Evolutionary conservation across 2,888 invertebrate species (phyloP), one percentile per base, ranked within the genome.

Genomic region (Amphimallon solstitiale): DNA sequence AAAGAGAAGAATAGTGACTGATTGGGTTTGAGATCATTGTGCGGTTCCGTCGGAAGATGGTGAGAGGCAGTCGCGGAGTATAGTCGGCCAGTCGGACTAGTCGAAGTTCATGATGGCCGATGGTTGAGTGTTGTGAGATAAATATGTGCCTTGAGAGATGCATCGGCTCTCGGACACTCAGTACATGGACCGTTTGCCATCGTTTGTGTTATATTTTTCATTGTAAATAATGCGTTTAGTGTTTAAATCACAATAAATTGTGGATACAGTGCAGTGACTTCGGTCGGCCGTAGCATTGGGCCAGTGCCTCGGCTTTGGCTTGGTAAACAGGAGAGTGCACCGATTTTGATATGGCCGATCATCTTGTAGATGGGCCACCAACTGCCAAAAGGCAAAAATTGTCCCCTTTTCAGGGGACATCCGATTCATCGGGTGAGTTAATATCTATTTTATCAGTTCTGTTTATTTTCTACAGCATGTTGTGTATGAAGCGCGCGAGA

Each of bases 281-380:
- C 78, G 79, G 77, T 80, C 79, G 77, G 79, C 80, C 78, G 79
- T 78, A 78, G 79, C 79, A 79, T 79, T 78, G 78, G 79, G 78
- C 80, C 80, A 78, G 79, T 79, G 79, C 85, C 86, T 86, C 86
- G 87, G 87, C 85, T 86, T 86, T 86, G 86, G 86, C 86, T 87
- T 87, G 86, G 87, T 87, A 88, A 88, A 88, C 87, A 88, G 86
- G 85, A 78, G 79, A 80, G 77, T 77, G 77, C 73, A 73, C 73
- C 71, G 70, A 72, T 75, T 76, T 75, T 77, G 78, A 79, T 77
- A 96, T 96, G 96, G 94, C 94, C 87, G 96, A 96, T 90, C 93
- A 93, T 87, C 89, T 93, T 84, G 90, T 90, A 85, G 94, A 94
- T 87, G 95, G 95, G 86, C 96, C 95, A 89, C 95, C 96, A 85